These are phyloP conservation scores for Syrmaticus mikado DNA, from an alignment of 2,113 vertebrate species.

Conservation along the genomic window DNA sequence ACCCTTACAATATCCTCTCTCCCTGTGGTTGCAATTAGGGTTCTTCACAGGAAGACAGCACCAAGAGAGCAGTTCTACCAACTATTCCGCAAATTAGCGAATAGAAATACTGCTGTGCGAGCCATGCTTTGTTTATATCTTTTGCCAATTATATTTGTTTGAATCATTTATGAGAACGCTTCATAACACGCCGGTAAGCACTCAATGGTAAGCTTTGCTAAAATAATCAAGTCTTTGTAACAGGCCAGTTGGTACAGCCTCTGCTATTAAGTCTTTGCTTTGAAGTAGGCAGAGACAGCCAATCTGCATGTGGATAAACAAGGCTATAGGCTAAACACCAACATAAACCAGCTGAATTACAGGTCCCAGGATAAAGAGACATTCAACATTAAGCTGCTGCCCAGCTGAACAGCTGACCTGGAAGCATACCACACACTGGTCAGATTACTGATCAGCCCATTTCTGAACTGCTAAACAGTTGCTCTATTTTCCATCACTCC, in stretches of 20 bases:
- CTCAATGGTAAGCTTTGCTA: constrained; percentile 3
- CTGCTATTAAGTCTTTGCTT: not conserved
- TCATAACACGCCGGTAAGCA: constrained; percentile 4
- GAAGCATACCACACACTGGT: not conserved
- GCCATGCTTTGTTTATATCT: constrained; percentile 6
- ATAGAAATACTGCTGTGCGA: not conserved
- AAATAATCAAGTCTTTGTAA: constrained; percentile 40
- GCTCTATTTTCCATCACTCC: not conserved
- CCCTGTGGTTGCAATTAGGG: not conserved
- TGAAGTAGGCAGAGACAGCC: not conserved
- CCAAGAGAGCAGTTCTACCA: constrained; percentile 5
- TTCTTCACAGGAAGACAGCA: constrained; percentile 13
- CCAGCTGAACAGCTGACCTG: not conserved
- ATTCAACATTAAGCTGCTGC: not conserved
- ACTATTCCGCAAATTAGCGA: constrained; percentile 3
- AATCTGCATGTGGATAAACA: not conserved
- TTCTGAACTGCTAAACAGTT: not conserved
- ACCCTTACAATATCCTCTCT: not conserved
- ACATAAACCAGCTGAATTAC: not conserved
- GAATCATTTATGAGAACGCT: constrained; percentile 10
- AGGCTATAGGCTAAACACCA: not conserved
- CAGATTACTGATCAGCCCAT: not conserved
- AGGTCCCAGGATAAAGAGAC: not conserved
- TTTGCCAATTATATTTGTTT: constrained; percentile 27
- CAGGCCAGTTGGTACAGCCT: not conserved